Evolutionary conservation across 35 echinoderm and acorn worm genomes (phyloP).

Genomic region (Stichopus chloronotus): DNA sequence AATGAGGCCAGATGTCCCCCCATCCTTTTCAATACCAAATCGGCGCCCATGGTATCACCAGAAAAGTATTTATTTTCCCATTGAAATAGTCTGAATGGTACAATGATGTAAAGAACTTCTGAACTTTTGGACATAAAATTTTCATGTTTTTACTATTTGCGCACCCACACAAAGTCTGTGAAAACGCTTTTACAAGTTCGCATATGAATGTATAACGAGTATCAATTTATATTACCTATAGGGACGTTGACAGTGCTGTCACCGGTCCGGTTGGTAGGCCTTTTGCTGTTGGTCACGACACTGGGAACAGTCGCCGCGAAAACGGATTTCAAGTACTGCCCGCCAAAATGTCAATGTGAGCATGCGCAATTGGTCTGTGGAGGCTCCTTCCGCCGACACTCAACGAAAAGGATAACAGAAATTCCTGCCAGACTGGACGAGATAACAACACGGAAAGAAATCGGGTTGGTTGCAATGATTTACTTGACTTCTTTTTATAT

Average conservation of each 20-base stretch:
- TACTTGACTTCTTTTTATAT: not conserved
- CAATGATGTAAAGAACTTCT: too few relatives aligned
- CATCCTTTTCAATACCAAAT: too few relatives aligned
- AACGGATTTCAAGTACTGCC: not conserved
- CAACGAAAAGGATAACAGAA: not conserved
- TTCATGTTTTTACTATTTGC: too few relatives aligned
- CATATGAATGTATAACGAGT: too few relatives aligned
- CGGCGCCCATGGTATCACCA: too few relatives aligned
- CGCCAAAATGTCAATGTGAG: not conserved
- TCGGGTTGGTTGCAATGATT: not conserved
- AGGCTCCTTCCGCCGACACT: not conserved
- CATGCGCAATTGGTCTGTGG: slow-evolving; percentile 23
- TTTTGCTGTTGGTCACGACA: not conserved
- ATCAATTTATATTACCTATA: not conserved
- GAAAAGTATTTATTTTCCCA: too few relatives aligned
- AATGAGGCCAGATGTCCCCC: too few relatives aligned
- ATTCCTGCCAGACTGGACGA: slow-evolving; percentile 2
- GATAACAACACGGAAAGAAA: slow-evolving; percentile 9
- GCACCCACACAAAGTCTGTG: too few relatives aligned
- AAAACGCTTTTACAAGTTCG: too few relatives aligned
- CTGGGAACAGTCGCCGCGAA: not conserved
- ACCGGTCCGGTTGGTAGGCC: not conserved
- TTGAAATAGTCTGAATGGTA: too few relatives aligned
- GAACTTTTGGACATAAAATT: too few relatives aligned
- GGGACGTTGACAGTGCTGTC: not conserved